A percentile compares a stretch with the other conserved stretches of the same genome.
Evolutionary conservation across 2,113 vertebrate species (phyloP).

Genomic region (rat (Rattus norvegicus)): DNA sequence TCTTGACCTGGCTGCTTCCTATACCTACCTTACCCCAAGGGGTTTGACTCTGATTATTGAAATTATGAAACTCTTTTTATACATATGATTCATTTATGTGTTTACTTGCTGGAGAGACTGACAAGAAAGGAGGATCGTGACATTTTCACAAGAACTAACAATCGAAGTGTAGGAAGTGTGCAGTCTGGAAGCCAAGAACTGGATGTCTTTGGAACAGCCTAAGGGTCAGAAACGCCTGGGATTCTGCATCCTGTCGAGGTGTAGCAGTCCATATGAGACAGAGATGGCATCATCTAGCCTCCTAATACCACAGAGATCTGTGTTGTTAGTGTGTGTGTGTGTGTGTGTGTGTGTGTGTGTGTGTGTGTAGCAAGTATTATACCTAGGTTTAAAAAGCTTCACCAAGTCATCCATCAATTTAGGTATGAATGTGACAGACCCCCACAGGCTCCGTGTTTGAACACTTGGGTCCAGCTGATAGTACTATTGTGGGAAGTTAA

Average conservation of each 20-base stretch:
- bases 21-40: background rate
- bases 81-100: no score
- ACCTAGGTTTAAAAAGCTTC: background rate
- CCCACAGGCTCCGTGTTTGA: background rate
- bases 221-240: background rate
- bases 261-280: background rate
- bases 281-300: fast-evolving
- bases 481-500: no score
- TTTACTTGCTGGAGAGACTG: background rate
- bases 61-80: background rate
- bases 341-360: background rate
- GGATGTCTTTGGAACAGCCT: background rate
- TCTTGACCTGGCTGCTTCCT: background rate
- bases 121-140: background rate
- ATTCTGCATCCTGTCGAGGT: background rate
- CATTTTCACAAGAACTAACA: background rate
- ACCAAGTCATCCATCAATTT: fast-evolving
- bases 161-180: fast-evolving
- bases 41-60: background rate
- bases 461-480: background rate
- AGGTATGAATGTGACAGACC: background rate
- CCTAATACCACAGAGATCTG: fast-evolving
- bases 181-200: fast-evolving
- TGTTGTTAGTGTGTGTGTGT: fast-evolving
- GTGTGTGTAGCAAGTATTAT: background rate